Base-by-base conservation (phyloP, 2,888 invertebrate species). In the Drosophila fungiperda region DNA sequence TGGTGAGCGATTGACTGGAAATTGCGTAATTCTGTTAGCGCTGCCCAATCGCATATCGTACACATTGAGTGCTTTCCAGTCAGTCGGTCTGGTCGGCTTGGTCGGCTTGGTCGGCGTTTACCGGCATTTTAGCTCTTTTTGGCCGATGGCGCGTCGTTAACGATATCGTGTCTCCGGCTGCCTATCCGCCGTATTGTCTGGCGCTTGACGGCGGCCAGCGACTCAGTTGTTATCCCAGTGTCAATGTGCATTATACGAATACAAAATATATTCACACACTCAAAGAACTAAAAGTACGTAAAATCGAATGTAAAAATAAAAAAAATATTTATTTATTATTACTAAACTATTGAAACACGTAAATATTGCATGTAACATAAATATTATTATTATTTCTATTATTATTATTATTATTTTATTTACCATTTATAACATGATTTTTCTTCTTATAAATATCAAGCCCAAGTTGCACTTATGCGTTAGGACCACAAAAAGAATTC, bases 21-120 rank as follows among this genome's bases (percentile, higher is more conserved):
- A 80, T 91, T 91, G 90, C 89, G 90, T 90, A 91, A 90, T 88
- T 90, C 80, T 62, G 63, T 77, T 73, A 79, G 76, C 71, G 38
- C 60, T 76, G 72, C 67, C 68, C 69, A 82, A 70, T 68, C 76
- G 76, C 79, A 73, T 60, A 68, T 54, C 69, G 57, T 68, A 33
- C 52, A 72, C 61, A 72, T 71, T 63, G 72, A 38, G 52, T 49
- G 76, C 48, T 57, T 72, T 80, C 83, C 80, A 72, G 68, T 71
- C 74, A 64, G 68, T 36, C 68, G 57, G 35, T 29, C 29, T 29
- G 29, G 29, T 29, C 29, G 29, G 29, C 6, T 5, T 26, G 26
- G 26, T 26, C 26, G 26, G 26, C 45, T 45, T 68, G 66, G 69
- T 45, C 74, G 54, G 33, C 65, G 59, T 59, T 71, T 74, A 54